Conservation (phyloP, 2,888 invertebrate species). For the Dolichomitus sp. region DNA sequence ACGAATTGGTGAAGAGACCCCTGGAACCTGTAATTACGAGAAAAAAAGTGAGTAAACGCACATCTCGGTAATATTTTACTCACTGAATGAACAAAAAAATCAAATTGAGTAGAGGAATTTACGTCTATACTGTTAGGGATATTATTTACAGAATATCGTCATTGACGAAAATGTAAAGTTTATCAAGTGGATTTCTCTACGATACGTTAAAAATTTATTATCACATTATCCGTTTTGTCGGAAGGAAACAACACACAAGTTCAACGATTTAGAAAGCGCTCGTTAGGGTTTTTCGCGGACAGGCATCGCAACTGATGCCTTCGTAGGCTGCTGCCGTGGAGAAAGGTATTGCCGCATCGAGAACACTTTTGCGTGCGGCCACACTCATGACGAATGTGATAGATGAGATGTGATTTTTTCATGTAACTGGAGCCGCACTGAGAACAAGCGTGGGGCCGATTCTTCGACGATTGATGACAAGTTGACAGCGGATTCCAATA, state of each 20-base stretch:
- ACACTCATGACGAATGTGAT: conserved; percentile 79
- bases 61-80: neutral
- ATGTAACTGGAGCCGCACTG: conserved; percentile 77
- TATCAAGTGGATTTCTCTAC: neutral
- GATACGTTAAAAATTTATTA: conserved; percentile 1
- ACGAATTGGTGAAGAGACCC: neutral
- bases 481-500: conserved; percentile 75
- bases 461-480: conserved; percentile 68
- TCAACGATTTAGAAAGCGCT: conserved; percentile 1
- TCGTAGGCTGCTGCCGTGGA: conserved; percentile 73
- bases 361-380: conserved; percentile 75
- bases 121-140: neutral
- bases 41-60: conserved; percentile 30
- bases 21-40: conserved; percentile 59
- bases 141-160: neutral
- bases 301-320: conserved; percentile 69
- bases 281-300: neutral
- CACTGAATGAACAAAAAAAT: conserved; percentile 18
- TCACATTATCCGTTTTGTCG: neutral
- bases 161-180: neutral
- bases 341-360: conserved; percentile 74
- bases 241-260: neutral
- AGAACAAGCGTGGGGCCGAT: conserved; percentile 73
- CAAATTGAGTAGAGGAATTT: neutral
- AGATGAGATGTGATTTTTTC: conserved; percentile 74